Conservation (phyloP, 2,888 invertebrate species). For the Heliothis peltigera region DNA sequence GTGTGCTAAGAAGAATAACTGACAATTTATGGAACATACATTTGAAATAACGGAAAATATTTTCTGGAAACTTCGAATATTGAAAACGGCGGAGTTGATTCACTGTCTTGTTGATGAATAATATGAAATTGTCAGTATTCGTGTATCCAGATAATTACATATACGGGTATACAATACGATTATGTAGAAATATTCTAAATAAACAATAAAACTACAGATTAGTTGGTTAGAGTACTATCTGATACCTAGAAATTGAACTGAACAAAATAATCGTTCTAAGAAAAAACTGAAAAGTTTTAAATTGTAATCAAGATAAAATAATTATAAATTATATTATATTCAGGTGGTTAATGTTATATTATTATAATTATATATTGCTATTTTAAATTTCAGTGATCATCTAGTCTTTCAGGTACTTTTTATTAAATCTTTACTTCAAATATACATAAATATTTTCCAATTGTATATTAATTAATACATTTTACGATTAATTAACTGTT, state of each 20-base stretch:
- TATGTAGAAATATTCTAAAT: conserved; percentile 59
- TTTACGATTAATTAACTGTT: conserved; percentile 32
- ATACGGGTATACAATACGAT: conserved; percentile 53
- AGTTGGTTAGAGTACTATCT: conserved; percentile 26
- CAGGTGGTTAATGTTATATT: conserved; percentile 21
- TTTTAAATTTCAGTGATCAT: conserved; percentile 44
- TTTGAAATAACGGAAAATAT: too few species aligned
- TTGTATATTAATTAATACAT: conserved; percentile 21
- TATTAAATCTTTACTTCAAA: conserved; percentile 25
- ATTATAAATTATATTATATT: conserved; percentile 14
- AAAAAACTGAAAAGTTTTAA: conserved; percentile 21
- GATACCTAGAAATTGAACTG: conserved; percentile 36
- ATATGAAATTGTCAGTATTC: conserved; percentile 34
- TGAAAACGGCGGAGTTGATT: not conserved
- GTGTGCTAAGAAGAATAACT: conserved; percentile 15
- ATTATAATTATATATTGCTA: conserved; percentile 13
- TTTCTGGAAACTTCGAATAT: not conserved
- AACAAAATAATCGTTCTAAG: conserved; percentile 31
- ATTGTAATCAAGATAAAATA: conserved; percentile 18
- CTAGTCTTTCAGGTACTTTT: conserved; percentile 55
- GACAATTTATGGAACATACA: conserved; percentile 24
- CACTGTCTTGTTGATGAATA: not conserved
- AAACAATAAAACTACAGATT: conserved; percentile 30
- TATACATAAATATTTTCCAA: conserved; percentile 32
- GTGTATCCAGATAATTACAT: conserved; percentile 36